Evolutionary conservation across 1,140 invertebrate species (phyloP).

Genomic region (Cydia amplana): DNA sequence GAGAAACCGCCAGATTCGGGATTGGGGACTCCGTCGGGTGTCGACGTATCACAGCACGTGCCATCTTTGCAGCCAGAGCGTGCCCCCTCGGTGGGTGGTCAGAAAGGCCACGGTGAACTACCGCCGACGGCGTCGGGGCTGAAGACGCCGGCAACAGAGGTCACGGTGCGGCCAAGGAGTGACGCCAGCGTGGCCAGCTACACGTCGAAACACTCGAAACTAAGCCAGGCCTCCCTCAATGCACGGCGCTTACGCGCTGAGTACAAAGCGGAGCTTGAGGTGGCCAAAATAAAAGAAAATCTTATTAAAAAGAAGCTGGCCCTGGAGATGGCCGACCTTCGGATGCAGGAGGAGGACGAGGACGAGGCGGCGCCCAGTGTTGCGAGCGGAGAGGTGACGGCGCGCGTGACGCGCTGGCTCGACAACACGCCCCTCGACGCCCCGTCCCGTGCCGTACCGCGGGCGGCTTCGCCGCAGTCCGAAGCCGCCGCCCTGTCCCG

Average conservation of each 20-base stretch:
- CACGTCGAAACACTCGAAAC: neutral
- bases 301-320: neutral
- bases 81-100: too few species aligned
- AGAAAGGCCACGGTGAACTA: too few species aligned
- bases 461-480: neutral
- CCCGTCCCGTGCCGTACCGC: neutral
- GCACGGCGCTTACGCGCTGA: neutral
- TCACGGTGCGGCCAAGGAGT: neutral
- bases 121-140: too few species aligned
- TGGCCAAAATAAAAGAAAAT: too few species aligned
- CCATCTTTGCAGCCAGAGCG: too few species aligned
- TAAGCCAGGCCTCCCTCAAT: neutral
- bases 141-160: too few species aligned
- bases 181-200: neutral
- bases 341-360: neutral
- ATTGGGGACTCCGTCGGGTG: too few species aligned
- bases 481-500: too few species aligned
- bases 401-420: too few species aligned
- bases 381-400: neutral
- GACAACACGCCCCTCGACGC: neutral
- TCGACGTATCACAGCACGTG: too few species aligned
- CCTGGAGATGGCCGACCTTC: neutral
- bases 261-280: slow-evolving; percentile 7
- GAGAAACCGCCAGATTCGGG: too few species aligned
- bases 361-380: neutral